Base-by-base conservation (phyloP, 2,113 vertebrate species). In the Poicephalus gulielmi region DNA sequence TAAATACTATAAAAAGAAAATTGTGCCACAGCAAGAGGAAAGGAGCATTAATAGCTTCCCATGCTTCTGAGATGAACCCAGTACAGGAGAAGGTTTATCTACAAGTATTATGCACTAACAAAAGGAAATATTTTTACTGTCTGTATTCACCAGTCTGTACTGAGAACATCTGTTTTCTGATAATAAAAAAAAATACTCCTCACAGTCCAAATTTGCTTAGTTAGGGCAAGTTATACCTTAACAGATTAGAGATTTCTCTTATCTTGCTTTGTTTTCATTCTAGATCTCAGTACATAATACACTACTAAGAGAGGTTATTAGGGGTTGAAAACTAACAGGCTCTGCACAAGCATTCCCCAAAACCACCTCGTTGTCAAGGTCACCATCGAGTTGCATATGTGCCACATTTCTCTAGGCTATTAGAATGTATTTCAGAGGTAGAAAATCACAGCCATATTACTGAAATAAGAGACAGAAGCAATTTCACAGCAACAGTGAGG, bases 321-420 rank as follows among this genome's bases (percentile, higher is more conserved):
- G 16, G 8, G 37, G 20, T 49, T 41, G 14, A 8, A 66, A 73
- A 46, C 24, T n/a, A 43, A 18, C 5, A 46, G 24, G 41, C 8
- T 31, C 46, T 49, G 60, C 18, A 35, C 22, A 33, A 68, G 30
- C 15, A 1, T 7, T 1, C 5, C 64, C 46, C 73, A 46, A 85
- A 73, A 44, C 4, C 16, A 44, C 73, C n/a, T 39, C 47, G 23
- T 0, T 55, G 39, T 33, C 78, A 57, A 35, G 28, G 31, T 28
- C 89, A 50, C 3, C 39, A 18, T 1, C 2, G 1, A 17, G n/a
- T 73, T 18, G 2, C 10, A 5, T 0, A 16, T 0, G 6, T 11
- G 10, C 30, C 50, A 33, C 37, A 6, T 53, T 13, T 71, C 68
- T 74, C 47, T 9, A 53, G 68, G 39, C 47, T 50, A 1, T 52